Conservation (phyloP, 2,888 invertebrate genomes). For the Philonicus albiceps region DNA sequence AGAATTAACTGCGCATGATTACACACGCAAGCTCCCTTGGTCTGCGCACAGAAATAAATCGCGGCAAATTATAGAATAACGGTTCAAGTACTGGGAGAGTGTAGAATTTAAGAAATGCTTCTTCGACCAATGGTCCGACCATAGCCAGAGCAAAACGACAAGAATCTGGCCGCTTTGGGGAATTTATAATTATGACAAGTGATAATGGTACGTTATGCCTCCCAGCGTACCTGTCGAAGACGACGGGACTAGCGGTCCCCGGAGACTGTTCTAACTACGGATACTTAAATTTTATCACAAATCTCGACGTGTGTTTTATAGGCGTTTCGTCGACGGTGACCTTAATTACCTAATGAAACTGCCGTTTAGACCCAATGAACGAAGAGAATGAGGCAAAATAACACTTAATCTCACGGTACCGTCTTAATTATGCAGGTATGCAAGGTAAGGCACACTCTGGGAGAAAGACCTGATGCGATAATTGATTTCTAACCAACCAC, state of each 20-base stretch:
- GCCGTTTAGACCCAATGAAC: background rate
- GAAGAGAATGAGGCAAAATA: background rate
- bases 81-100: background rate
- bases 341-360: background rate
- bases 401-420: background rate
- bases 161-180: background rate
- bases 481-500: background rate
- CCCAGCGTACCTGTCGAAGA: background rate
- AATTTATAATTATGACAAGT: constrained; percentile 32
- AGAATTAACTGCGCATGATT: background rate
- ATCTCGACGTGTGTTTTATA: background rate
- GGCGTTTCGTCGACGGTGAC: background rate
- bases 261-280: background rate
- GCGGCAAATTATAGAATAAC: background rate
- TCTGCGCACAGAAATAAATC: background rate
- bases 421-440: background rate
- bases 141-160: background rate
- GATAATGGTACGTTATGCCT: background rate
- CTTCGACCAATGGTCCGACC: background rate
- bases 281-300: background rate
- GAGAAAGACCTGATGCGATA: background rate
- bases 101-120: background rate
- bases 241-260: background rate
- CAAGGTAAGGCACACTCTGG: background rate
- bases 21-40: background rate